Evolutionary conservation across 2,113 vertebrate genomes (phyloP).

Genomic region (Cettia cetti): DNA sequence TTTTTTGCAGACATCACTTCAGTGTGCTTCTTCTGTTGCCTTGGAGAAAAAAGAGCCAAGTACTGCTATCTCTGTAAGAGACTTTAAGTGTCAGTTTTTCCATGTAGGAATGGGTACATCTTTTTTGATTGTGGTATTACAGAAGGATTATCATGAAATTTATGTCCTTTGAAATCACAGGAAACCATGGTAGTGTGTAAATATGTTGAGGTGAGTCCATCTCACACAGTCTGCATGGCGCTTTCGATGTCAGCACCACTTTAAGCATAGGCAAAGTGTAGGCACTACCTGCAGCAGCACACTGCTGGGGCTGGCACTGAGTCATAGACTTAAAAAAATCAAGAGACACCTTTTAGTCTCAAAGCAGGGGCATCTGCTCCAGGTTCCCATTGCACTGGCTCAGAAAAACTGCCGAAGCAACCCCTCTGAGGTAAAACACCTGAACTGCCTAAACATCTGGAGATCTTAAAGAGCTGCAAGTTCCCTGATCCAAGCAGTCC

Average conservation of each 20-base stretch:
- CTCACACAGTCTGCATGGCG: not conserved
- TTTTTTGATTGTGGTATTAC: not conserved
- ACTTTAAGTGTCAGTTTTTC: not conserved
- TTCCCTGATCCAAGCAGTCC: not conserved
- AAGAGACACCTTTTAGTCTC: not conserved
- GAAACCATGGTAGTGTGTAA: not conserved
- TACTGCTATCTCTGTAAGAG: not conserved
- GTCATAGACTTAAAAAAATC: not conserved
- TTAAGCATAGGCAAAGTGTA: not conserved
- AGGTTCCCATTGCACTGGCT: not conserved
- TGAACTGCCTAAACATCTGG: not conserved
- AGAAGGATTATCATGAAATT: not conserved
- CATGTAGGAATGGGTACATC: not conserved
- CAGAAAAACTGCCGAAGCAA: not conserved
- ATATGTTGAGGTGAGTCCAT: not conserved
- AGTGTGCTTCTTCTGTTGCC: constrained; percentile 1
- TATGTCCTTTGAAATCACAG: not conserved
- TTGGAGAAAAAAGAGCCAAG: constrained; percentile 14
- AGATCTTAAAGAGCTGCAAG: not conserved
- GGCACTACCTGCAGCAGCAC: not conserved
- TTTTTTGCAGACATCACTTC: constrained; percentile 41
- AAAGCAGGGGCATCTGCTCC: not conserved
- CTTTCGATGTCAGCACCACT: not conserved
- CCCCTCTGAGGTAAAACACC: not conserved
- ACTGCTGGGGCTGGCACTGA: not conserved